Conservation (phyloP, 2,888 invertebrate species). For the Brachypalpus laphriformis region DNA sequence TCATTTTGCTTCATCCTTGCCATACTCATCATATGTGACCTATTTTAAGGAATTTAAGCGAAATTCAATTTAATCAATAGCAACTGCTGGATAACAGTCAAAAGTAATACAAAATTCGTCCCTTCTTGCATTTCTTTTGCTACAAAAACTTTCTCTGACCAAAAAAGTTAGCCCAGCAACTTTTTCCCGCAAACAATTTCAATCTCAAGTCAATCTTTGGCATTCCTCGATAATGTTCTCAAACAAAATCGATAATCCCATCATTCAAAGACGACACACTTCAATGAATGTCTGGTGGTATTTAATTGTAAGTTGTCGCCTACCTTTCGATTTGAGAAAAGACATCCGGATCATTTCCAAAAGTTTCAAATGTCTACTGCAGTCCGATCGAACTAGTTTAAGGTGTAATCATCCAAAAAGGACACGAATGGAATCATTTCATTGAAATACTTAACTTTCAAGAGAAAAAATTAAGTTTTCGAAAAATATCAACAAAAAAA, state of each 20-base stretch:
- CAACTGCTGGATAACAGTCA: no score
- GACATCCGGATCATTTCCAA: no score
- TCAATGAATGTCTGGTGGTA: conserved; percentile 18
- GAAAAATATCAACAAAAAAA: neutral
- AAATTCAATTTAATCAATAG: no score
- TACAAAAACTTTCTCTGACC: neutral
- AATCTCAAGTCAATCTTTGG: conserved; percentile 27
- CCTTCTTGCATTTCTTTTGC: neutral
- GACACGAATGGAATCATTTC: no score
- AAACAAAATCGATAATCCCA: conserved; percentile 29
- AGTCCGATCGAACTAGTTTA: neutral
- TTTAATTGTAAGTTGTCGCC: conserved; percentile 2
- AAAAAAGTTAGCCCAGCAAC: neutral
- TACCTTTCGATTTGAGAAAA: neutral
- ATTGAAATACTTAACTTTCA: neutral
- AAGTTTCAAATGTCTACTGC: neutral
- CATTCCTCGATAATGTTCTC: neutral
- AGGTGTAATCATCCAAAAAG: neutral
- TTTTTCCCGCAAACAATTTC: conserved; percentile 49
- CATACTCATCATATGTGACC: no score
- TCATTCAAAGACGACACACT: conserved; percentile 21
- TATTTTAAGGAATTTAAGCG: neutral
- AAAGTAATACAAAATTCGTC: neutral
- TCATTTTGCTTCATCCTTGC: no score
- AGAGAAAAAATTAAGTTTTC: neutral